phyloP scores from a whole-genome alignment of 2,797 vertebrate species.

The Psittacula echo region DNA sequence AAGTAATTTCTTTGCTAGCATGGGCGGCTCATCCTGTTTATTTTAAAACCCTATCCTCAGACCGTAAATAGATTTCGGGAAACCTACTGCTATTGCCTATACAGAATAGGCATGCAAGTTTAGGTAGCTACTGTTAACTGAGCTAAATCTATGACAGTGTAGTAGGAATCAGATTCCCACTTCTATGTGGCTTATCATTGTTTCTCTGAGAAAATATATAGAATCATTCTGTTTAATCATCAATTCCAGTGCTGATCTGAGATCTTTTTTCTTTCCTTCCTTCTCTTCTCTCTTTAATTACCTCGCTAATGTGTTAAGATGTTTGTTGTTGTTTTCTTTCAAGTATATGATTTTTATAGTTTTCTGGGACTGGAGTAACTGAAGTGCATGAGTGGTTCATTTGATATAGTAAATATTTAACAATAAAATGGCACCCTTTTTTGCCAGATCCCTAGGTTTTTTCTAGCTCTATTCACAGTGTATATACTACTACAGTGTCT shows the following conservation, averaged over 20 bases:
- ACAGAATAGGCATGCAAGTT: neutral
- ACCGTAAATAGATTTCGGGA: neutral
- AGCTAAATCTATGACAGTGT: neutral
- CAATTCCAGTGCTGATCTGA: slow-evolving; percentile 6
- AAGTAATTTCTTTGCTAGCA: neutral
- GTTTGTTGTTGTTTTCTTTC: slow-evolving; percentile 17
- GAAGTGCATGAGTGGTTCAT: neutral
- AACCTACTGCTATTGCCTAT: neutral
- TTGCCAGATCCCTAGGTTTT: neutral
- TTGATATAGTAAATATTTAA: slow-evolving; percentile 52
- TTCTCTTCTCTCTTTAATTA: slow-evolving; percentile 28
- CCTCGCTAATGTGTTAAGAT: neutral
- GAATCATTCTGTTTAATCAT: neutral
- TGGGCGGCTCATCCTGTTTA: neutral
- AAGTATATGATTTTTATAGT: slow-evolving; percentile 15
- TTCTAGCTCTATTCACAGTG: neutral
- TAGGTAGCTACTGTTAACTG: neutral
- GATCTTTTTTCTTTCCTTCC: neutral
- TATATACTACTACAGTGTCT: neutral
- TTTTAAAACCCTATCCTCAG: neutral
- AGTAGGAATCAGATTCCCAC: neutral
- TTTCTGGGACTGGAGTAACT: neutral
- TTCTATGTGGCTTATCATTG: neutral
- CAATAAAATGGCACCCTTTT: neutral
- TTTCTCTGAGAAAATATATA: neutral